Base-by-base conservation (phyloP, 2,797 vertebrate genomes). In the Catamblyrhynchus diadema region DNA sequence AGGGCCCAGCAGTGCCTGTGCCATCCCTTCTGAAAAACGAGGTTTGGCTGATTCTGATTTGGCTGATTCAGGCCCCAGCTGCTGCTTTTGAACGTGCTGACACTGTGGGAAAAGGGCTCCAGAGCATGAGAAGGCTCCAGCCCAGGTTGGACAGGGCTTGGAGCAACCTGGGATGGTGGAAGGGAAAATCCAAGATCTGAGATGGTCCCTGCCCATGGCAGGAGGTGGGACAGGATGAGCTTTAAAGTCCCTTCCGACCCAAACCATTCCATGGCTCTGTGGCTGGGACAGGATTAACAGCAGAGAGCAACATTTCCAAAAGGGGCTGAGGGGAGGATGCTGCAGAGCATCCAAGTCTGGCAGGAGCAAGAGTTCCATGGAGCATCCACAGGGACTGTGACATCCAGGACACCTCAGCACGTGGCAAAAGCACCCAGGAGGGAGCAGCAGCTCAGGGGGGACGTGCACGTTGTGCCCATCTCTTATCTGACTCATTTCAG, bases 401-500 rank as follows among this genome's bases (percentile, higher is more conserved):
- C 19, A 35, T 1, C 89, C 86, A 32, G 22, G 41, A 30, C 65
- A 33, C 61, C 72, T 25, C 8, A 4, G 70, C 50, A 25, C 41
- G 4, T 41, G 41, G 41, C 41, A 41, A 41, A 41, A 41, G 15
- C 41, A 16, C 41, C 41, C 41, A 16, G 41, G 41, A 41, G 41
- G 41, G 41, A 41, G 15, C 41, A 41, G 15, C 41, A 56, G 33
- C 61, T 57, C 86, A 13, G 32, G 60, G 70, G 42, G 82, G 4
- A 53, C 2, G 78, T 23, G 73, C 92, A 44, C 32, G 8, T 57
- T 93, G 91, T 86, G 83, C 74, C 93, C 42, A 4, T 59, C 93
- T 74, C 94, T 90, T 85, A 78, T 93, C 95, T 97, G 96, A 96
- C 28, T 97, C 96, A 96, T 97, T 96, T 96, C 84, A 33, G 84